These are phyloP conservation scores for Xestoiulus laeticollis DNA, from an alignment of 2,888 invertebrate genomes.

Conservation along the genomic window DNA sequence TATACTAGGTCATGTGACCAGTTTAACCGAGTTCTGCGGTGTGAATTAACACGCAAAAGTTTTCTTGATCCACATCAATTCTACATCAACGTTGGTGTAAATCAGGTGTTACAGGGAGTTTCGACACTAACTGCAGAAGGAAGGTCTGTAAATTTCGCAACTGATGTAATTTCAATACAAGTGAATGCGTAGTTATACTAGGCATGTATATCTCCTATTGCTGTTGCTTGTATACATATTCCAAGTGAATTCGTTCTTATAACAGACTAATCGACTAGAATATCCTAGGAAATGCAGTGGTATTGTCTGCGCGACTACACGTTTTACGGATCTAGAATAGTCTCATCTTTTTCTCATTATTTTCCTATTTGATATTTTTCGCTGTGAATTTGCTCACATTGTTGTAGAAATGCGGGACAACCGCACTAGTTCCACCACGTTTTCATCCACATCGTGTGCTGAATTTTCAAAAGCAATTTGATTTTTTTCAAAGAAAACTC, in stretches of 20 bases:
- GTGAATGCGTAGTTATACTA: too few species aligned
- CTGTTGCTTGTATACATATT: too few species aligned
- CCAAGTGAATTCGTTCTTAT: not conserved
- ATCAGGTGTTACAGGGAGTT: too few species aligned
- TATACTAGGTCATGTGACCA: too few species aligned
- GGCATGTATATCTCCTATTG: too few species aligned
- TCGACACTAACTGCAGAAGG: too few species aligned
- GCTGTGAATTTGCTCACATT: not conserved
- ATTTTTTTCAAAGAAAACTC: not conserved
- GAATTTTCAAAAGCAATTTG: slow-evolving; percentile 27
- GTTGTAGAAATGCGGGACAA: not conserved
- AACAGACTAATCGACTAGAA: not conserved
- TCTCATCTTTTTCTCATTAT: not conserved
- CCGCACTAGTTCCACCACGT: not conserved
- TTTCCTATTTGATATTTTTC: not conserved
- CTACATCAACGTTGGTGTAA: too few species aligned
- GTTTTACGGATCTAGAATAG: not conserved
- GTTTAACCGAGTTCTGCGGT: too few species aligned
- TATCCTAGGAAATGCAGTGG: not conserved
- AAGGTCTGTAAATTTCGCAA: too few species aligned
- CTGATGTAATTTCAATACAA: too few species aligned
- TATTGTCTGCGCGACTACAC: not conserved
- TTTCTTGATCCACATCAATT: too few species aligned
- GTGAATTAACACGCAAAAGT: too few species aligned
- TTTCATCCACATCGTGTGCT: not conserved